phyloP scores from a whole-genome alignment of 2,113 vertebrate species.

The Tricholaema leucomelas region DNA sequence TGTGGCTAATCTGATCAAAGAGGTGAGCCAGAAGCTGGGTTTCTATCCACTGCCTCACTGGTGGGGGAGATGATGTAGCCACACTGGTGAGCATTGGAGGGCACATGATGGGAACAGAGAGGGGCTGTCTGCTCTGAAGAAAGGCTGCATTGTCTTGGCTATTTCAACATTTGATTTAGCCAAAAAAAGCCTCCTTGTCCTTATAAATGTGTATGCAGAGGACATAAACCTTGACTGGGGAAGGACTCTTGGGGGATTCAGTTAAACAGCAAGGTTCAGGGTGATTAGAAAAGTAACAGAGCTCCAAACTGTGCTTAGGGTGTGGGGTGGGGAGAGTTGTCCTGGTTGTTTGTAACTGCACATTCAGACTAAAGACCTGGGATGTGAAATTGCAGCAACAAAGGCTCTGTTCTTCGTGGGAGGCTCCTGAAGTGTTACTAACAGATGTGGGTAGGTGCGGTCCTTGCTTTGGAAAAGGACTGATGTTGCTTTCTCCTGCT shows the following conservation, averaged over 20 bases:
- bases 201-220: not conserved
- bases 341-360: not conserved
- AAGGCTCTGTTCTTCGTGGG: not conserved
- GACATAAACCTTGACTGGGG: not conserved
- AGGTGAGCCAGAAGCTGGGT: slow-evolving; percentile 74
- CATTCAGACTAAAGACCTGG: not conserved
- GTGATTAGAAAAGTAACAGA: not conserved
- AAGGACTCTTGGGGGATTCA: not conserved
- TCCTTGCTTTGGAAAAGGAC: not conserved
- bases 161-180: not conserved
- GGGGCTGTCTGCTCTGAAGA: not conserved
- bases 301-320: not conserved
- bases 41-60: not conserved
- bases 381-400: not conserved
- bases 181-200: not conserved
- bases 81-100: not conserved
- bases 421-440: fast-evolving
- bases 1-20: slow-evolving; percentile 88
- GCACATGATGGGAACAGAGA: not conserved
- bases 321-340: not conserved
- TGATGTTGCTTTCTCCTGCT: not conserved
- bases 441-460: not conserved
- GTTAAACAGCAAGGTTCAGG: not conserved
- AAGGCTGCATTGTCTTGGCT: not conserved
- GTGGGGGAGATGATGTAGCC: fast-evolving